A percentile compares a stretch with the other conserved stretches of the same genome.
Conservation (phyloP, 2,113 vertebrate genomes). For the Rhinopomastus cyanomelas region DNA sequence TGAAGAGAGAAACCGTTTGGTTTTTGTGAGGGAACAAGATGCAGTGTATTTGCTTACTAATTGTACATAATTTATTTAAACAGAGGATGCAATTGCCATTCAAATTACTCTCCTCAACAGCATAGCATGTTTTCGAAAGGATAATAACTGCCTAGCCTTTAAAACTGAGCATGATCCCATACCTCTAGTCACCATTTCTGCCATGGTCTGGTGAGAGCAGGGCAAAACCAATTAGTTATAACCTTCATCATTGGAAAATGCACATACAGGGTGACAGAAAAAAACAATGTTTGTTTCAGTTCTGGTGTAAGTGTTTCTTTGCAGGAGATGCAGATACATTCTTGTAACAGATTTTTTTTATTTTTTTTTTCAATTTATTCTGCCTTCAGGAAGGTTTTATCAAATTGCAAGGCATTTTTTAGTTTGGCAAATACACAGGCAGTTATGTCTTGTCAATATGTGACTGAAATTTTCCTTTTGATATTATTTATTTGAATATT, state of each 20-base stretch:
- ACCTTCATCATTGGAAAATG: neutral
- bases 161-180: neutral
- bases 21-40: neutral
- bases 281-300: neutral
- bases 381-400: conserved; percentile 5
- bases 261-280: neutral
- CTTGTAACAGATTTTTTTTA: neutral
- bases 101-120: neutral
- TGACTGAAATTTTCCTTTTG: neutral
- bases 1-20: neutral
- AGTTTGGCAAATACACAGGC: neutral
- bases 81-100: neutral
- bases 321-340: neutral
- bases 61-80: neutral
- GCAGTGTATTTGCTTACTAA: neutral
- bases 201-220: neutral
- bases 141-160: neutral
- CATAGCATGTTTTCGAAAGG: neutral
- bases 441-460: neutral
- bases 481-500: neutral
- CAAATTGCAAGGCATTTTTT: no score
- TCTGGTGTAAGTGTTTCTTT: neutral
- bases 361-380: neutral
- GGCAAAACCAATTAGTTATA: neutral
- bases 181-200: neutral